Percentiles rank a stretch among this genome's conserved stretches.
phyloP scores from a whole-genome alignment of 1,140 invertebrate genomes.

The Aphaenogaster floridana region DNA sequence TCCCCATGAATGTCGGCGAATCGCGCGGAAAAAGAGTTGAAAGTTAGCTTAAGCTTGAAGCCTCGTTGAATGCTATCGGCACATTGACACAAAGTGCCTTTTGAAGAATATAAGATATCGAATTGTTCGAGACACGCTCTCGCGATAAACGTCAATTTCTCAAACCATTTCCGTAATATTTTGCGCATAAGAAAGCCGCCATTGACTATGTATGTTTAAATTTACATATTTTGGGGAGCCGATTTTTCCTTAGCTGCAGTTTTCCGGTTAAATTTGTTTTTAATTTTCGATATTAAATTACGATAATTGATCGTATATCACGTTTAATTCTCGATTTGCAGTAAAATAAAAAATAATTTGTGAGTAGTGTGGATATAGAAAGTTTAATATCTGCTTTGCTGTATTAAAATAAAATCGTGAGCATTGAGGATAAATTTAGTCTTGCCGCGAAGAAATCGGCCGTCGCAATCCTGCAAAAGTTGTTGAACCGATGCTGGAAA shows the following conservation, averaged over 20 bases:
- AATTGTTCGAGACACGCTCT: not conserved
- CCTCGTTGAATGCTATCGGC: not conserved
- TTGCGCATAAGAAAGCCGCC: no score
- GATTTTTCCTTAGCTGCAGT: not conserved
- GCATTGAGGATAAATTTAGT: constrained; percentile 24
- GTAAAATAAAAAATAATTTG: not conserved
- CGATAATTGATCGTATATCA: not conserved
- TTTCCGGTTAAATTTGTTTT: not conserved
- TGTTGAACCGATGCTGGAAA: constrained; percentile 28
- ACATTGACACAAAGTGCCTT: constrained; percentile 8
- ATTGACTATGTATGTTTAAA: not conserved
- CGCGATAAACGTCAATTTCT: not conserved
- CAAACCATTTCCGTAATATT: not conserved
- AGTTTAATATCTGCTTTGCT: not conserved
- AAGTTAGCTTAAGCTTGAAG: constrained; percentile 6
- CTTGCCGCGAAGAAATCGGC: not conserved
- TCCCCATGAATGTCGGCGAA: not conserved
- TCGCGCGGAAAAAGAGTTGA: not conserved
- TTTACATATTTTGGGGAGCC: not conserved
- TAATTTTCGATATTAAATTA: not conserved
- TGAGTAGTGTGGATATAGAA: not conserved
- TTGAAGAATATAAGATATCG: not conserved
- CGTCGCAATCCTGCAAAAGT: constrained; percentile 28
- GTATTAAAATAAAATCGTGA: not conserved
- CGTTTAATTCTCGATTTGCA: not conserved